Conservation (phyloP, 2,797 vertebrate genomes). For the Coluber constrictor region DNA sequence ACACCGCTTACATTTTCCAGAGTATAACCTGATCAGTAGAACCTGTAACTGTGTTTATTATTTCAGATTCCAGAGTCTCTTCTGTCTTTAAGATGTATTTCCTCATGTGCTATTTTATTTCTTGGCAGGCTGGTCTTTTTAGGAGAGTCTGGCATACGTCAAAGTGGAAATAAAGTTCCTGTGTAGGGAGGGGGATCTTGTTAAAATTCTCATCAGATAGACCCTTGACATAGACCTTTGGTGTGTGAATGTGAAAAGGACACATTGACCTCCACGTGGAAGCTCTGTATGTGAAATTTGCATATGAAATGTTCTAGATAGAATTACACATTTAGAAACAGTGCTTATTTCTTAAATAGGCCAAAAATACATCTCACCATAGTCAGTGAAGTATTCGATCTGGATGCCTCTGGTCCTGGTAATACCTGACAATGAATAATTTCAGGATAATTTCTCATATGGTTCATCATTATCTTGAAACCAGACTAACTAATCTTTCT, state of each 20-base stretch:
- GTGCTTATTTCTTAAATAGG: not conserved
- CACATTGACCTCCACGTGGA: not conserved
- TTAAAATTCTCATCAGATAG: constrained; percentile 31
- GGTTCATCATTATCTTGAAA: not conserved
- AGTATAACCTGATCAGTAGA: constrained; percentile 59
- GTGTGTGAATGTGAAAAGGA: not conserved
- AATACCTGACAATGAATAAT: not conserved
- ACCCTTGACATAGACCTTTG: constrained; percentile 13
- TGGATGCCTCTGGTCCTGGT: not conserved
- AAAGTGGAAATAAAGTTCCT: constrained; percentile 69
- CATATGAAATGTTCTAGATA: not conserved
- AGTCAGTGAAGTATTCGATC: not conserved
- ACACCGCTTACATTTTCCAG: constrained; percentile 56
- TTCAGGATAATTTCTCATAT: not conserved
- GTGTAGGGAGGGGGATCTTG: not conserved
- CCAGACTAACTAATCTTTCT: not conserved
- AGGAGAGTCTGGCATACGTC: constrained; percentile 65
- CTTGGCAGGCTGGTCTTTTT: constrained; percentile 64
- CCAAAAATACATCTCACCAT: not conserved
- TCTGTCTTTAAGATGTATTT: constrained; percentile 65
- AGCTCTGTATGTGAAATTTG: not conserved
- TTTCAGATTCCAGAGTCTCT: constrained; percentile 59
- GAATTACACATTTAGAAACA: not conserved
- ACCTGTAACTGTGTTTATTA: constrained; percentile 59
- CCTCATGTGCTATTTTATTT: constrained; percentile 66